Percentiles rank a stretch among this genome's conserved stretches.
Conservation (phyloP, 1,140 invertebrate genomes). For the Schlechtendalia chinensis region DNA sequence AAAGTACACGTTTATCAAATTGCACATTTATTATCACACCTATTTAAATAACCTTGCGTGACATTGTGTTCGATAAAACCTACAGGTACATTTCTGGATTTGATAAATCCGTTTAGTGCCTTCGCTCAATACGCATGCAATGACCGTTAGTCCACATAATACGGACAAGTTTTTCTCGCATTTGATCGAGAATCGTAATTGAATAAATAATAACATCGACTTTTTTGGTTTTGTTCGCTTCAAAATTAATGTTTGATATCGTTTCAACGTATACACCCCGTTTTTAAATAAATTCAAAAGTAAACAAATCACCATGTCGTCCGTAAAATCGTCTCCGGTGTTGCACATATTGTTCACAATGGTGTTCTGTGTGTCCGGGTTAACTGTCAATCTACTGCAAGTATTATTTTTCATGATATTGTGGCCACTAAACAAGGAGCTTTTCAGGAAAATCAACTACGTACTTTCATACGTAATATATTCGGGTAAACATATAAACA, state of each 20-base stretch:
- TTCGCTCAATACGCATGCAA: background rate
- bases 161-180: background rate
- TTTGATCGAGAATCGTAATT: background rate
- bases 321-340: constrained; percentile 5
- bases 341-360: constrained; percentile 78
- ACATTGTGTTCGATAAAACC: constrained; percentile 26
- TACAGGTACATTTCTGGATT: background rate
- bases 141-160: too few species aligned
- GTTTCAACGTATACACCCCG: background rate
- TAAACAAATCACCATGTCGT: background rate
- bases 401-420: constrained; percentile 72
- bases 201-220: background rate
- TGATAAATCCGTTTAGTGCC: background rate
- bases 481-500: constrained; percentile 75
- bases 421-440: constrained; percentile 69
- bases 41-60: constrained; percentile 24
- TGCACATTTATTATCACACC: background rate
- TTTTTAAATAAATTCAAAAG: background rate
- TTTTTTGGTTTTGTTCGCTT: background rate
- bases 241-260: background rate
- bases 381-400: constrained; percentile 83
- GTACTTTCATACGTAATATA: constrained; percentile 86
- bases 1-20: background rate
- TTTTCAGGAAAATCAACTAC: constrained; percentile 88
- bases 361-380: constrained; percentile 83